Conservation (phyloP, 2,113 vertebrate species). For the Eonycteris spelaea region DNA sequence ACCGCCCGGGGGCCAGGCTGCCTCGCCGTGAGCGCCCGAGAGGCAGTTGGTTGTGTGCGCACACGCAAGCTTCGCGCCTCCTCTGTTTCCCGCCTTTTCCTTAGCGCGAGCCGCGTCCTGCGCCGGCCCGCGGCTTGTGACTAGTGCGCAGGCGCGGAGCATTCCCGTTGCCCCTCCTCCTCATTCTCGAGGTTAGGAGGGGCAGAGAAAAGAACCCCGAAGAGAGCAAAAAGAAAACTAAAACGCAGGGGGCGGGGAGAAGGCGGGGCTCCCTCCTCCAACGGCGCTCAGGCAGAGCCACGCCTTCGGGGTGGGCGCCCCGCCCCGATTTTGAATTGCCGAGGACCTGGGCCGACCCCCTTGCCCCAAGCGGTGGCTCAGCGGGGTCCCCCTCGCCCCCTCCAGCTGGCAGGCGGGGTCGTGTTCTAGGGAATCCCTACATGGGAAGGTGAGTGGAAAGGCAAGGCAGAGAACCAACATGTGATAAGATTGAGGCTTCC, state of each 20-base stretch:
- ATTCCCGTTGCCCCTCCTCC: not conserved
- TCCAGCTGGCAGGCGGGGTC: conserved; percentile 25
- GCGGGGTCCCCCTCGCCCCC: conserved; percentile 84
- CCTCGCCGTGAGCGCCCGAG: fast-evolving
- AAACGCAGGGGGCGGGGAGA: too few relatives aligned
- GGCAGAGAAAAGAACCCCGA: not conserved
- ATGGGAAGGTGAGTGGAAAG: conserved; percentile 24
- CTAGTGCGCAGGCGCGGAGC: not conserved
- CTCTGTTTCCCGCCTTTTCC: conserved; percentile 49
- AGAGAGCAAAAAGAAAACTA: not conserved
- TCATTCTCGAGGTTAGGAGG: not conserved
- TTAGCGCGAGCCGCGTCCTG: conserved; percentile 47
- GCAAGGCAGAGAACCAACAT: not conserved
- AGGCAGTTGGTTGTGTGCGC: not conserved
- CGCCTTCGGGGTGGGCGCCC: not conserved
- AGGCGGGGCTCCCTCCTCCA: not conserved
- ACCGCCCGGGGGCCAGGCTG: fast-evolving
- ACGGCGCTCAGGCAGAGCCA: not conserved
- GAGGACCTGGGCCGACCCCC: conserved; percentile 65
- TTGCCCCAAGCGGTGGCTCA: conserved; percentile 76
- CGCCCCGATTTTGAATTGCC: not conserved
- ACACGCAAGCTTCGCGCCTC: not conserved
- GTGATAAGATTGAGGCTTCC: not conserved
- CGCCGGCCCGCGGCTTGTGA: not conserved
- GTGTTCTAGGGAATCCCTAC: not conserved